Evolutionary conservation across 2,888 invertebrate genomes (phyloP).

Genomic region (Itoplectis maculator): DNA sequence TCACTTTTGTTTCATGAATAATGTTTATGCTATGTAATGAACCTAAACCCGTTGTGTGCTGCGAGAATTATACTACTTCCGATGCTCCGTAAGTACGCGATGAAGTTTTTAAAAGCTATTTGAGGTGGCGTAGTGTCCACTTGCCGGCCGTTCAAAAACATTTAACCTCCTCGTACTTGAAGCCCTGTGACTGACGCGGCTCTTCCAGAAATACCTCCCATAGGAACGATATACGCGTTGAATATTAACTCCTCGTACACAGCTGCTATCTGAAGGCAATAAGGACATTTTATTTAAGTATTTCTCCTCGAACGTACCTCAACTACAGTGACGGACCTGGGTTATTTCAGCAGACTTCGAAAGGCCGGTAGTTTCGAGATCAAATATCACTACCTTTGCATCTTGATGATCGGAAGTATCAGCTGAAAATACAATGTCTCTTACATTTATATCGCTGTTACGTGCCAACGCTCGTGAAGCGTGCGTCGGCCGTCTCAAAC

Average conservation of each 20-base stretch:
- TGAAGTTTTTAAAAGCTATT: background rate
- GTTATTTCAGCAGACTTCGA: constrained; percentile 15
- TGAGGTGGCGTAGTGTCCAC: constrained; percentile 11
- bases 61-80: constrained; percentile 17
- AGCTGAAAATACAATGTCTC: background rate
- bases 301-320: background rate
- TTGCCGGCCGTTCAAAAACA: constrained; percentile 17
- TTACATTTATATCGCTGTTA: background rate
- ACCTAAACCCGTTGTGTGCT: constrained; percentile 35
- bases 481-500: too few species aligned
- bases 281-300: background rate
- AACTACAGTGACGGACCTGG: background rate
- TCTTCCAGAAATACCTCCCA: constrained; percentile 6
- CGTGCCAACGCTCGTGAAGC: too few species aligned
- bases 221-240: constrained; percentile 34
- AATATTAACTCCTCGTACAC: background rate
- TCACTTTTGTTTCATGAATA: background rate
- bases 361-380: constrained; percentile 33
- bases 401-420: constrained; percentile 7
- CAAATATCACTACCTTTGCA: constrained; percentile 12
- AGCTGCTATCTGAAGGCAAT: constrained; percentile 18
- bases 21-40: background rate
- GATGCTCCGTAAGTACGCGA: constrained; percentile 17
- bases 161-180: constrained; percentile 1
- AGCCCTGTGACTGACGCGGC: constrained; percentile 18